Base-by-base conservation (phyloP, 37 sponge, comb jelly and placozoan genomes). In the Aphrocallistes beatrix region DNA sequence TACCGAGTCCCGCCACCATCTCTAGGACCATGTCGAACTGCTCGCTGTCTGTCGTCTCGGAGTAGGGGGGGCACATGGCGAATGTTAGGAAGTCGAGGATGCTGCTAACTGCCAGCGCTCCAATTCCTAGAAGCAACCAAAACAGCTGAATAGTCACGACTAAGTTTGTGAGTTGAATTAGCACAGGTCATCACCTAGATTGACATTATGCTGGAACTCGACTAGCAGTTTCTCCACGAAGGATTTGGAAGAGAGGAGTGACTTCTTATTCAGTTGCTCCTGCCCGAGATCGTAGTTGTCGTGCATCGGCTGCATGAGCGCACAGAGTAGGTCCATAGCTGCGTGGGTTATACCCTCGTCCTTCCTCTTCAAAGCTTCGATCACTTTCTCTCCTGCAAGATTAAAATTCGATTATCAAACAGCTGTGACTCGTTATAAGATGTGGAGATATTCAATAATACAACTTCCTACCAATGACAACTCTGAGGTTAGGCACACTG, bases 221-320 rank as follows among this genome's bases (percentile, higher is more conserved):
- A 92, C 87, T 83, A 96, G 87, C 39, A 98, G 92, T 81, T 45
- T 42, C 48, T 90, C 86, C 37, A 98, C 84, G 84, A 98, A 98
- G n/a, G 48, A 39, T 37, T 88, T 89, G 37, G 89, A 89, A n/a
- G 94, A 98, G 51, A 98, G 92, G 30, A 98, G 94, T 21, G 99
- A 98, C 38, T 86, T 81, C 86, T 98, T 98, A 94, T 98, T 98
- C 86, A 90, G 83, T 84, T 98, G 99, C 85, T 98, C 99, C 60
- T 90, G 90, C 0, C 91, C 38, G 16, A 98, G 89, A 87, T 95
- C 90, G 86, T 88, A 98, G 88, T 98, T 92, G 81, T 95, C 99
- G 51, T 98, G 99, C 99, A 98, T 98, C 23, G 99, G 99, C 88
- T 96, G 97, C 99, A 98, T 98, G 37, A 98, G 92, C 25, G 96